A percentile compares a stretch with the other conserved stretches of the same genome.
phyloP scores from a whole-genome alignment of 2,113 vertebrate species.

The Platysteira castanea region DNA sequence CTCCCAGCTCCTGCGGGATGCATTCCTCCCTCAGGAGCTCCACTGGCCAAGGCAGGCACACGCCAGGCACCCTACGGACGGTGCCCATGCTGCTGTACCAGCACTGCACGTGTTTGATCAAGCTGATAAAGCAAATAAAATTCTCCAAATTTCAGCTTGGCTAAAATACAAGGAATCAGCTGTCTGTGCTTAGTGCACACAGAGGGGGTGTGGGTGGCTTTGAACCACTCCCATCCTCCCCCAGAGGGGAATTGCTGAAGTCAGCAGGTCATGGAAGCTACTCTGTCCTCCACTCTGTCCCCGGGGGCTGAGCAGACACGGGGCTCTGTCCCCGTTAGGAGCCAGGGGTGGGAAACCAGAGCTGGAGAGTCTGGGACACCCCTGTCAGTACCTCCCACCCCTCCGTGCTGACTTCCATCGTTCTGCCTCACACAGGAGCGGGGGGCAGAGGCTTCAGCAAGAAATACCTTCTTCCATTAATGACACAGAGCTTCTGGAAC shows the following conservation, averaged over 20 bases:
- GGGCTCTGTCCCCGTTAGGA: neutral
- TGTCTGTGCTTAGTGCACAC: neutral
- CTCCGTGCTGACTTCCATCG: neutral
- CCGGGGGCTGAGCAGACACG: neutral
- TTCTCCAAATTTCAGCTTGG: neutral
- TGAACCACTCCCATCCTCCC: neutral
- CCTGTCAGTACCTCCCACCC: neutral
- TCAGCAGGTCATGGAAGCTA: neutral
- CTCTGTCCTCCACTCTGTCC: too few relatives aligned
- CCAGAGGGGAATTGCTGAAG: neutral
- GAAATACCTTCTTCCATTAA: neutral
- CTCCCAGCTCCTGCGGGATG: neutral
- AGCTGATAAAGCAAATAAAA: neutral
- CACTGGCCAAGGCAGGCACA: too few relatives aligned
- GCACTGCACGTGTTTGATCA: neutral
- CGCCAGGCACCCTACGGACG: neutral
- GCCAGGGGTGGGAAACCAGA: neutral
- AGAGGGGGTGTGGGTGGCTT: neutral
- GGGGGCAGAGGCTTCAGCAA: neutral
- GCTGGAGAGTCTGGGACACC: neutral
- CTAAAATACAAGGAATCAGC: neutral
- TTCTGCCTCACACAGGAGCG: neutral
- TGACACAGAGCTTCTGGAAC: neutral
- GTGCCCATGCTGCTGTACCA: neutral
- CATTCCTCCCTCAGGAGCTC: neutral